Base-by-base conservation (phyloP, 2,113 vertebrate species). In the Burhinus bistriatus region DNA sequence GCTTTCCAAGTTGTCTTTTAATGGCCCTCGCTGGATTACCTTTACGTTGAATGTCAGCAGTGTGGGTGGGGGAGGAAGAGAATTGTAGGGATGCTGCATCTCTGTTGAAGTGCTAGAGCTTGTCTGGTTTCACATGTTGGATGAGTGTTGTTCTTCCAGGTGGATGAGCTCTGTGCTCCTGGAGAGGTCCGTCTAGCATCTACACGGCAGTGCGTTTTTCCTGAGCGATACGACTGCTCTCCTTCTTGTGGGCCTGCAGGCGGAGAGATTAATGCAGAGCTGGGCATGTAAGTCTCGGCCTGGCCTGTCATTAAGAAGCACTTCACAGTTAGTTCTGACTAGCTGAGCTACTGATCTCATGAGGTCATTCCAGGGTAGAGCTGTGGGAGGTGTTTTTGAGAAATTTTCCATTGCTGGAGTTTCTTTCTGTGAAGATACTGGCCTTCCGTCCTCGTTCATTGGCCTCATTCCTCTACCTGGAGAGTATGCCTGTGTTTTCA, bases 201-300 rank as follows among this genome's bases (percentile, higher is more conserved):
- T 19, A 99, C 99, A 0, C 98, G 98, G 54, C 97, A 97, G 52
- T 99, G 99, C 38, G 90, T 98, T 9, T 83, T 52, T 20, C 98
- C 99, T 0, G 96, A 97, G 65, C 92, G 82, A 9, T 94, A 99
- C 55, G 94, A 98, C 85, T 99, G 99, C 82, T 95, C 97, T 30
- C 45, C 97, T 21, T 96, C 98, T 54, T 99, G 99, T 47, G 98
- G 98, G 36, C 91, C 93, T 2, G 89, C 47, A 2, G 98, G 98
- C 22, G 99, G 99, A 75, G 97, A 97, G 85, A 97, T 99, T 69
- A 98, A 98, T 36, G 58, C 96, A 7, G 98, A 98, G 73, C 98
- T 99, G 97, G 99, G 99, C 97, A 99, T 99, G 99, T 99, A 91
- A 99, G 98, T 86, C 21, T 73, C 57, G 59, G 52, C n/a, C 27